These are phyloP conservation scores for Cassiopea andromeda DNA, from an alignment of 30 jellyfish, hydroid and myxozoan genomes.

Conservation along the genomic window DNA sequence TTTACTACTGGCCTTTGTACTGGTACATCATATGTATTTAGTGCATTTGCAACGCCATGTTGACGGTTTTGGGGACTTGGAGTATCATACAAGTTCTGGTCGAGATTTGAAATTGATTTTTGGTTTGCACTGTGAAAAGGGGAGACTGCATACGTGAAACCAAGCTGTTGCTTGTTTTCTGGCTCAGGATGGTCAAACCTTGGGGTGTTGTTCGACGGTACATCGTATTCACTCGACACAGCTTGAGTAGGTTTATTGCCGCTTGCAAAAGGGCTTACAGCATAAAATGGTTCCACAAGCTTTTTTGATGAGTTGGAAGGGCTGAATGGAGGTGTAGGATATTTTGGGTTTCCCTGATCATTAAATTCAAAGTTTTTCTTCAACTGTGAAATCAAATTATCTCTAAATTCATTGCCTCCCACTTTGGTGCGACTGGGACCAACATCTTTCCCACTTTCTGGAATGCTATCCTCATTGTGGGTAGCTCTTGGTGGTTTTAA, in stretches of 20 bases:
- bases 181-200: neutral
- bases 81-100: conserved; percentile 48
- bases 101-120: conserved; percentile 2
- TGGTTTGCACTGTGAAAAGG: conserved; percentile 65
- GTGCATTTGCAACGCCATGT: neutral
- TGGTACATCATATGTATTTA: conserved; percentile 25
- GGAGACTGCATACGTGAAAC: conserved; percentile 58
- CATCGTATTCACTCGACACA: conserved; percentile 58
- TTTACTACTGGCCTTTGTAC: conserved; percentile 4
- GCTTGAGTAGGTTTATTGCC: conserved; percentile 22
- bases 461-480: neutral
- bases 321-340: conserved; percentile 14
- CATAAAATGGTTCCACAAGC: conserved; percentile 59
- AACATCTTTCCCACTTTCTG: neutral
- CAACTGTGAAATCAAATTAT: conserved; percentile 56
- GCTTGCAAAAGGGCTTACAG: conserved; percentile 45
- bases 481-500: conserved; percentile 53
- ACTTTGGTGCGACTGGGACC: neutral
- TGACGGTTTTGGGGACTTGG: conserved; percentile 14
- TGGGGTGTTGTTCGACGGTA: conserved; percentile 52
- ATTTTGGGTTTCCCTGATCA: conserved; percentile 7
- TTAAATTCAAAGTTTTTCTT: conserved; percentile 53
- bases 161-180: conserved; percentile 23
- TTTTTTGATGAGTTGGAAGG: conserved; percentile 28
- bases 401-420: conserved; percentile 22